Base-by-base conservation (phyloP, 2,113 vertebrate genomes). In the Stictonetta naevosa region DNA sequence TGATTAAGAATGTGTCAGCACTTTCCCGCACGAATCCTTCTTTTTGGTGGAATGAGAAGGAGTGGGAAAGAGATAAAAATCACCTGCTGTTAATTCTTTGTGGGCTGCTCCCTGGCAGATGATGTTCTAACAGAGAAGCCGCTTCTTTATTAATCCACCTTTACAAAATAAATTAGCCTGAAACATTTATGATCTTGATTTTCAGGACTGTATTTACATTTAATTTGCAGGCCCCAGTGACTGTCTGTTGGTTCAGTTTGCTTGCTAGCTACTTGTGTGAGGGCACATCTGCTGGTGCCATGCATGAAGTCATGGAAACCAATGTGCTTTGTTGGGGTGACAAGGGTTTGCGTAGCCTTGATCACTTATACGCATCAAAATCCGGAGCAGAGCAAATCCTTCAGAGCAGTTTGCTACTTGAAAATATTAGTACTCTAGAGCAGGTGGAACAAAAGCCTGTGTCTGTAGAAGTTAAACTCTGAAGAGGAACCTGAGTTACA, bases 21-120 rank as follows among this genome's bases (percentile, higher is more conserved):
- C 89, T 96, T 97, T 97, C 81, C 67, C 2, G 69, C 88, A 92
- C 83, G 81, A 95, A 96, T 97, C 86, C 91, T 92, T 75, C 86
- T 90, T 96, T 97, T 93, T 73, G 69, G 92, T 96, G 55, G 77
- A 93, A 94, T 83, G 71, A 91, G 58, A 96, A 96, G 34, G 93
- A 96, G 95, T 96, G 95, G 83, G 88, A 96, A 95, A 92, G 88
- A 90, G 93, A 97, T 97, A 95, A 97, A 96, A 92, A 96, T 96
- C 92, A 0, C 78, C 50, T 76, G 38, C 71, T 89, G 23, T 92
- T 92, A 92, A 95, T 91, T 94, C 86, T 93, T 83, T 95, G 77
- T 94, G 92, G 93, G 86, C 80, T 95, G 83, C 22, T 92, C 81
- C 55, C 73, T 87, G 69, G 86, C 67, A 94, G 60, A 91, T 69